A percentile compares a stretch with the other conserved stretches of the same genome.
phyloP scores from a whole-genome alignment of 2,888 invertebrate genomes.

The Allygus modestus region DNA sequence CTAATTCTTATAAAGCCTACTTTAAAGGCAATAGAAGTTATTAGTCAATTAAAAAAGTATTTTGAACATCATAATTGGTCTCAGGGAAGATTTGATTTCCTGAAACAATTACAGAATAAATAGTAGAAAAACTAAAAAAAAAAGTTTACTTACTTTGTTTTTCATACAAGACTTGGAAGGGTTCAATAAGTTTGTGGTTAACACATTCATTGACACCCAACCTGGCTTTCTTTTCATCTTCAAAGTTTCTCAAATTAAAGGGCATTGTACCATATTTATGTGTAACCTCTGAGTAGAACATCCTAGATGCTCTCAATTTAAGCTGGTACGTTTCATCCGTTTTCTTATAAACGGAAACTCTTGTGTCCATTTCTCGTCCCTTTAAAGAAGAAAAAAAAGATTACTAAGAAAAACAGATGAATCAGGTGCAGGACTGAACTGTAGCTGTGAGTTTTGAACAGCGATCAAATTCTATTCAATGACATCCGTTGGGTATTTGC shows the following conservation, averaged over 20 bases:
- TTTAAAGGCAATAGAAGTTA: too few relatives aligned
- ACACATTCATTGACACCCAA: conserved; percentile 99
- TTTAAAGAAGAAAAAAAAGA: conserved; percentile 72
- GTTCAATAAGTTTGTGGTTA: conserved; percentile 97
- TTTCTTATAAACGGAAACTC: conserved; percentile 99
- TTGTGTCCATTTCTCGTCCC: conserved; percentile 95
- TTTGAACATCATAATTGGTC: too few relatives aligned
- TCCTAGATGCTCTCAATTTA: conserved; percentile 97
- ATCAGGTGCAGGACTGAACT: too few relatives aligned
- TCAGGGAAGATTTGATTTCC: too few relatives aligned
- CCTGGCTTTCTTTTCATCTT: conserved; percentile 98
- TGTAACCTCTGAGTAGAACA: conserved; percentile 84
- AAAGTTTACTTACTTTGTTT: conserved; percentile 78
- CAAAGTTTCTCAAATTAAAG: conserved; percentile 95
- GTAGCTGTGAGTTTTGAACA: too few relatives aligned
- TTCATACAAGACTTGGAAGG: conserved; percentile 95
- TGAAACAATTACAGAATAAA: too few relatives aligned
- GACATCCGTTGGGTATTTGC: too few relatives aligned
- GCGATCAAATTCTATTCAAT: too few relatives aligned
- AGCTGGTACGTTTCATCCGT: conserved; percentile 98
- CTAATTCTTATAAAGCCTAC: too few relatives aligned
- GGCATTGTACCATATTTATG: conserved; percentile 98
- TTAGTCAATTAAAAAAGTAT: too few relatives aligned
- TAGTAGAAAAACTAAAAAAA: too few relatives aligned
- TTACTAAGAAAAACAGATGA: too few relatives aligned